Conservation (phyloP, 2,113 vertebrate genomes). For the Corynorhinus townsendii region DNA sequence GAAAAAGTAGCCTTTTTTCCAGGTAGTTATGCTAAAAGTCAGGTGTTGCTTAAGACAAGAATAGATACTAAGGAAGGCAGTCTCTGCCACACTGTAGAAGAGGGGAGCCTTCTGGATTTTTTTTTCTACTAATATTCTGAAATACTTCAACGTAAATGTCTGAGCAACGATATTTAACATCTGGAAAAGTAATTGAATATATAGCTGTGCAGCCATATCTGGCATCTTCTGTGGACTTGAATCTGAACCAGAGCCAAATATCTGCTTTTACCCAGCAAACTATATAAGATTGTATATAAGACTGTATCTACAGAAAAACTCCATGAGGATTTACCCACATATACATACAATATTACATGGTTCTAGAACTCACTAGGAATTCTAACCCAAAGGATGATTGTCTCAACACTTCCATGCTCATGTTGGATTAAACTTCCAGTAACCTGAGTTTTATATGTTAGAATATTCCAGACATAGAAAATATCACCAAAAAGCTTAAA, state of each 20-base stretch:
- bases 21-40: neutral
- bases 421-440: neutral
- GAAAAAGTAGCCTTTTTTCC: neutral
- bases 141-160: neutral
- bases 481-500: constrained; percentile 1
- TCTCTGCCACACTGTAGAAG: neutral
- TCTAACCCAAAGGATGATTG: neutral
- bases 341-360: neutral
- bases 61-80: neutral
- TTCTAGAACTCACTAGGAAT: neutral
- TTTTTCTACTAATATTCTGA: neutral
- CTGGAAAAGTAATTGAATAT: neutral
- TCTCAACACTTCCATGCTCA: neutral
- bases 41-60: neutral
- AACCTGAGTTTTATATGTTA: constrained; percentile 7
- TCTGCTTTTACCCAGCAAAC: neutral
- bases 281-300: neutral
- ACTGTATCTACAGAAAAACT: neutral
- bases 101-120: neutral
- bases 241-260: neutral
- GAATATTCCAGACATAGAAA: neutral
- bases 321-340: neutral
- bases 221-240: neutral
- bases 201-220: neutral
- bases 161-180: neutral